Evolutionary conservation across 2,888 invertebrate genomes (phyloP).

Genomic region (Autographa gamma): DNA sequence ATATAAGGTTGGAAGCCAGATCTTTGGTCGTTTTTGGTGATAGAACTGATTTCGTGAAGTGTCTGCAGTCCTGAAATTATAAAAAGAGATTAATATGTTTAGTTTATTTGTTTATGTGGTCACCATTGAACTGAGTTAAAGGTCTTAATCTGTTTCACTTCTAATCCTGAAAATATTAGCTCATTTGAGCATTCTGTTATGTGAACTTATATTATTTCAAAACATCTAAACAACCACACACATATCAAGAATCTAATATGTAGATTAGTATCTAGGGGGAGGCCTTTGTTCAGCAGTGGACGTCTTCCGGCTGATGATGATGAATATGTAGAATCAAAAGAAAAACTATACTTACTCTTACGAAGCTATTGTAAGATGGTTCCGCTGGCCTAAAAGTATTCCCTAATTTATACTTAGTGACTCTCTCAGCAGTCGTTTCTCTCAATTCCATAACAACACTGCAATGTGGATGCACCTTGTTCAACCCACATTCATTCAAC

Average conservation of each 20-base stretch:
- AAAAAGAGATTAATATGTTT: slow-evolving; percentile 5
- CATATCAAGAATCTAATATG: too few relatives aligned
- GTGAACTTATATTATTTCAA: too few relatives aligned
- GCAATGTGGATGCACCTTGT: slow-evolving; percentile 85
- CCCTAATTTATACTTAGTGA: slow-evolving; percentile 84
- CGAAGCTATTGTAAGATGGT: slow-evolving; percentile 85
- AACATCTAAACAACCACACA: too few relatives aligned
- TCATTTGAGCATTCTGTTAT: too few relatives aligned
- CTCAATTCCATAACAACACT: slow-evolving; percentile 76
- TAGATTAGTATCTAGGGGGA: too few relatives aligned
- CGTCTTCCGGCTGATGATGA: too few relatives aligned
- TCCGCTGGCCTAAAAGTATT: slow-evolving; percentile 88
- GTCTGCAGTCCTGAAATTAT: slow-evolving; percentile 82
- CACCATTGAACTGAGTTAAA: too few relatives aligned
- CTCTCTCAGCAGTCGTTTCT: slow-evolving; percentile 73
- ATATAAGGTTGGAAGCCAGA: slow-evolving; percentile 68
- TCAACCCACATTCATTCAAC: slow-evolving; percentile 60
- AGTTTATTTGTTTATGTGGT: too few relatives aligned
- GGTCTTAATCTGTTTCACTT: too few relatives aligned
- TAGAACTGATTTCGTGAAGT: slow-evolving; percentile 82
- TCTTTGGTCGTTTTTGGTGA: slow-evolving; percentile 71
- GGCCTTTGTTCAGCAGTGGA: too few relatives aligned
- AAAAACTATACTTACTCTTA: slow-evolving; percentile 79
- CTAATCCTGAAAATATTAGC: too few relatives aligned
- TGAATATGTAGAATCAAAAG: neutral